phyloP scores from a whole-genome alignment of 2,888 invertebrate genomes.

The Oeneis ivallda region DNA sequence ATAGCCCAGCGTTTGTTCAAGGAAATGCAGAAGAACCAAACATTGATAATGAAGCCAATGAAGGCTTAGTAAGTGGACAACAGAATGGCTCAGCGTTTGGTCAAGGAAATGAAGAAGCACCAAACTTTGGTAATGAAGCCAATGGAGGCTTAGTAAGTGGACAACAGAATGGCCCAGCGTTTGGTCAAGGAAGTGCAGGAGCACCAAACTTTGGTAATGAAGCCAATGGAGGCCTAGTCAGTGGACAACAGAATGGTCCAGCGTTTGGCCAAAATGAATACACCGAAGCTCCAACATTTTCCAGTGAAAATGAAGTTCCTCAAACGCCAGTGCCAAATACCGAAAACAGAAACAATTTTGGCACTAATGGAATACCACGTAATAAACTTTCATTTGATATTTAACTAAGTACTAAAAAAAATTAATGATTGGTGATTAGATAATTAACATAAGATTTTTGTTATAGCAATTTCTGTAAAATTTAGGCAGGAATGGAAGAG shows the following conservation, averaged over 20 bases:
- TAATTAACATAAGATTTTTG: slow-evolving; percentile 5
- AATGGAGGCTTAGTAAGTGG: neutral
- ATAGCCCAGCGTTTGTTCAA: slow-evolving; percentile 3
- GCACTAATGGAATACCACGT: slow-evolving; percentile 50
- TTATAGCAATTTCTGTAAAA: slow-evolving; percentile 6
- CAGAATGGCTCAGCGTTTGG: slow-evolving; percentile 8
- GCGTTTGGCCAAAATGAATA: slow-evolving; percentile 4
- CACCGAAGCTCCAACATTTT: slow-evolving; percentile 11
- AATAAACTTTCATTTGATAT: slow-evolving; percentile 40
- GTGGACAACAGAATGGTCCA: neutral
- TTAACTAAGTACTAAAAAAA: neutral
- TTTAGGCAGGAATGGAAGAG: neutral
- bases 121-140: neutral
- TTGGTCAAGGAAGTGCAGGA: slow-evolving; percentile 12
- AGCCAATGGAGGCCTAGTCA: neutral
- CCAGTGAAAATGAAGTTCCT: slow-evolving; percentile 7
- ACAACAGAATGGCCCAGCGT: slow-evolving; percentile 13
- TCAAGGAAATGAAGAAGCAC: neutral
- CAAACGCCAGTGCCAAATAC: slow-evolving; percentile 48
- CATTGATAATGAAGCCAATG: neutral
- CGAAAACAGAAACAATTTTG: slow-evolving; percentile 47
- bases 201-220: slow-evolving; percentile 6
- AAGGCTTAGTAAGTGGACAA: neutral
- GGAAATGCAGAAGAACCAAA: neutral
- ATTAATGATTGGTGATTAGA: slow-evolving; percentile 5